Base-by-base conservation (phyloP, 2,113 vertebrate species). In the Muntiacus muntjak region DNA sequence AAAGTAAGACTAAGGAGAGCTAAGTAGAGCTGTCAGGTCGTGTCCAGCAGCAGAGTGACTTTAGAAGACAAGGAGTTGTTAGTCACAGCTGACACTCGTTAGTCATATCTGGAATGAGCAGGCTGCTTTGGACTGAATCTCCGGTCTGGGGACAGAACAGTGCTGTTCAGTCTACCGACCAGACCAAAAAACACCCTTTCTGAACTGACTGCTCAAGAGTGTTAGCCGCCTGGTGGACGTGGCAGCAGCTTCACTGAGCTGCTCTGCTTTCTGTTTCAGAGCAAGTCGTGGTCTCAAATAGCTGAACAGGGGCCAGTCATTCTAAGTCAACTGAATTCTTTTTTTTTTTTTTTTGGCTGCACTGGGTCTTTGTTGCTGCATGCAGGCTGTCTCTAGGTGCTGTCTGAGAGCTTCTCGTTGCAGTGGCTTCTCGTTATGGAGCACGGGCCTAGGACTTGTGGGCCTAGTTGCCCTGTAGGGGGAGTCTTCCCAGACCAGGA, bases 141-240 rank as follows among this genome's bases (percentile, higher is more conserved):
- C 21, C 58, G 54, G 47, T 23, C 28, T 64, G 36, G 55, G 88
- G 57, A 30, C 74, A 82, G 55, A n/a, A 62, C 26, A 60, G 74
- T 23, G 82, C 76, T 81, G 33, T 23, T 64, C 12, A 0, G 82
- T 43, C 52, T 2, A 3, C 28, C 40, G 43, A 28, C 47, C 33
- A 7, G 50, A 47, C 19, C 9, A 58, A n/a, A 87, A 16, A 76
- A n/a, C 0, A 10, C 26, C 12, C 26, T 55, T 90, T 84, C 47
- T 47, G 36, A 17, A 12, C 9, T 3, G 4, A 62, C 55, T 15
- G 1, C 23, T 43, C 6, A 17, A 30, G 45, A 2, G 54, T 6
- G 1, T 33, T 30, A 7, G 71, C 55, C 5, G 2, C n/a, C 12
- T 2, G 3, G 26, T 21, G 62, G 25, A 6, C 9, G 23, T 33